Percentiles rank a stretch among this genome's conserved stretches.
Evolutionary conservation across 1,140 invertebrate species (phyloP).

Genomic region (Pteromalus puparum): DNA sequence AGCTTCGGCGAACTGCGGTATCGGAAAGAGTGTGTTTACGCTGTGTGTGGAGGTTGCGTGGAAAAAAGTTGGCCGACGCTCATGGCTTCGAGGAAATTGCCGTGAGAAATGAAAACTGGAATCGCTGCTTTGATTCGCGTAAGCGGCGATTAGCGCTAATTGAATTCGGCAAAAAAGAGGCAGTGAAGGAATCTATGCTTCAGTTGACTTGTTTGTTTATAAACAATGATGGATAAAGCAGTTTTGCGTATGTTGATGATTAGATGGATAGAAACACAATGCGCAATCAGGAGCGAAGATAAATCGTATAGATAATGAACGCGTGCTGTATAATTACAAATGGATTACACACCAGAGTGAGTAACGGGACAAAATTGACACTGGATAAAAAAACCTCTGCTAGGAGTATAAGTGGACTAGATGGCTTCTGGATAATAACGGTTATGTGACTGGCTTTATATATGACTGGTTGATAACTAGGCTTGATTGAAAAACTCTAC

Average conservation of each 20-base stretch:
- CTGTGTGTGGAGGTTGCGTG: no score
- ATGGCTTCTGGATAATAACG: neutral
- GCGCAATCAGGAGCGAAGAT: neutral
- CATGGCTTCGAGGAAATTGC: neutral
- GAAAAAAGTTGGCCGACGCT: neutral
- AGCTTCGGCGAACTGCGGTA: no score
- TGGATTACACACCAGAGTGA: neutral
- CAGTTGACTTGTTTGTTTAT: no score
- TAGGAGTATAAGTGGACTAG: neutral
- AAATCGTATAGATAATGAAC: neutral
- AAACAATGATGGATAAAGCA: neutral
- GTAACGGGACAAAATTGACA: slow-evolving; percentile 1
- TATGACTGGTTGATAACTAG: neutral
- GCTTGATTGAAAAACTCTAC: neutral
- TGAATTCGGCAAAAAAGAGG: neutral
- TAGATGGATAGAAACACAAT: neutral
- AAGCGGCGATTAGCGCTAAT: neutral
- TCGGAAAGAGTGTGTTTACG: no score
- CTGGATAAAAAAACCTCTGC: neutral
- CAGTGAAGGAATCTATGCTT: neutral
- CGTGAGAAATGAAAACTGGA: neutral
- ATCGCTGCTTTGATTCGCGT: neutral
- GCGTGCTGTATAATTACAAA: neutral
- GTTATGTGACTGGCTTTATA: neutral
- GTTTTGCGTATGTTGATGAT: neutral